Base-by-base conservation (phyloP, 64 coral and sea anemone species). In the Pocillopora damicornis region DNA sequence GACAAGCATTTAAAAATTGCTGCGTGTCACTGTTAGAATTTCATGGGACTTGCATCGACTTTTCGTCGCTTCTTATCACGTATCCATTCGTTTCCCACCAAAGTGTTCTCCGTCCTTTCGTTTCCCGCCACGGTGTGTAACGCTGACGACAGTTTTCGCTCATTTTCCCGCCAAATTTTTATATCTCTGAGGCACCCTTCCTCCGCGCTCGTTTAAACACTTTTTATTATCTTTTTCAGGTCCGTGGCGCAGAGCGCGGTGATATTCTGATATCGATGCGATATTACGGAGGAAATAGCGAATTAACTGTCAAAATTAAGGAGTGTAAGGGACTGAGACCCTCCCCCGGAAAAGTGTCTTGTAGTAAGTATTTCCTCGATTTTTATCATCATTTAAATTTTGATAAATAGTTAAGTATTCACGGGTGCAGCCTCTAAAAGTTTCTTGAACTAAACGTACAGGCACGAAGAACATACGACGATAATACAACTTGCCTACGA, bases 201-300 rank as follows among this genome's bases (percentile, higher is more conserved):
- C 4, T 22, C 63, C 63, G 5, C 20, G 5, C 63, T 22, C 64
- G 64, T 23, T 23, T 8, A 69, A 69, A 69, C 66, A n/a, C 66
- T 22, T 0, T 23, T 5, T 18, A 67, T n/a, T 22, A 22, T n/a
- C 20, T 75, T 37, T 68, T 35, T 2, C 66, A 96, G 94, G 86
- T 96, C 58, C 94, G 94, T 37, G 94, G 94, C 35, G 94, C 94
- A 35, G 94, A 96, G 58, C 94, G 94, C 20, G 94, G 94, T 1
- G 94, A 96, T 79, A 90, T 96, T n/a, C 59, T 90, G 16, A 74
- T 96, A 18, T 63, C 87, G 9, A 67, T 96, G 82, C 35, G 74
- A 36, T 96, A 96, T 59, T 96, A 60, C 65, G 74, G 60, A 30
- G 91, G 91, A 2, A 84, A 93, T 18, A 74, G 88, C 17, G 91